Conservation (phyloP, 2,888 invertebrate genomes). For the Auanema freiburgensis region DNA sequence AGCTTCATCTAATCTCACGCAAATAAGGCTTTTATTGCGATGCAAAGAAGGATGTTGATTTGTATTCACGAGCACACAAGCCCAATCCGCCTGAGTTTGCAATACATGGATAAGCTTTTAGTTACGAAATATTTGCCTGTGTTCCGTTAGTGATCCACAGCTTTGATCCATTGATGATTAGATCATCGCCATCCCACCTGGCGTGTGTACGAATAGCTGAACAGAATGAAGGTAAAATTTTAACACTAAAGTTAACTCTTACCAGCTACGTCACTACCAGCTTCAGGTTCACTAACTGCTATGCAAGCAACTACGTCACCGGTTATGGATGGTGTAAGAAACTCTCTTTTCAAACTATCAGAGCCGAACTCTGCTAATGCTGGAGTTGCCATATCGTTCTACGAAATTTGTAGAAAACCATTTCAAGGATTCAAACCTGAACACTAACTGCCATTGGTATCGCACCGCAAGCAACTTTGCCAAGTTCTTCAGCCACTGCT, state of each 20-base stretch:
- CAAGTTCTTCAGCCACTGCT: conserved; percentile 70
- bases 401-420: too few species aligned
- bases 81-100: conserved; percentile 71
- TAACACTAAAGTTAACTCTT: not conserved
- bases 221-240: conserved; percentile 10
- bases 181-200: conserved; percentile 66
- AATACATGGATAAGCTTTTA: too few species aligned
- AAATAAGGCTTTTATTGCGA: conserved; percentile 70
- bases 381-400: conserved; percentile 70
- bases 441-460: conserved; percentile 70
- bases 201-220: conserved; percentile 69
- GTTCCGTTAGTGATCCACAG: conserved; percentile 71
- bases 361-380: conserved; percentile 66
- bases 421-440: too few species aligned
- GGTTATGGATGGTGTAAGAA: conserved; percentile 67
- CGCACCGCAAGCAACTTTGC: conserved; percentile 68
- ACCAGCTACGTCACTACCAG: conserved; percentile 70
- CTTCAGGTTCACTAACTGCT: conserved; percentile 69
- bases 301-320: conserved; percentile 69
- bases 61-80: conserved; percentile 70
- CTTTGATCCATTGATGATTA: conserved; percentile 71
- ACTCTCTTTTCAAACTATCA: conserved; percentile 68
- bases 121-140: conserved; percentile 21
- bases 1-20: conserved; percentile 66
- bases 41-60: conserved; percentile 66